phyloP scores from a whole-genome alignment of 2,113 vertebrate genomes.

The Podarcis muralis region DNA sequence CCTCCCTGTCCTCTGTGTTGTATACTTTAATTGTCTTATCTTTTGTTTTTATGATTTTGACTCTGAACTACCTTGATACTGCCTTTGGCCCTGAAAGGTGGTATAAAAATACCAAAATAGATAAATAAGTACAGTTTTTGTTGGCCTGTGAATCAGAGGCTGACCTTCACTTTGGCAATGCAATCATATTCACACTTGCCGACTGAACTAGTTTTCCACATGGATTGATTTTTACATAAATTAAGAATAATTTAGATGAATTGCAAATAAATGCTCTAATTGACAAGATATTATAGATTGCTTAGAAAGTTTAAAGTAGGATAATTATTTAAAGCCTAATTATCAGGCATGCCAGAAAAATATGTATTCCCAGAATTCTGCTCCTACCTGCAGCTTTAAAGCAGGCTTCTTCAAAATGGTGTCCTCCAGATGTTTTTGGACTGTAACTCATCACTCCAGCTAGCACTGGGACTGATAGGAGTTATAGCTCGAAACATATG shows the following conservation, averaged over 20 bases:
- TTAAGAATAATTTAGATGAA: slow-evolving; percentile 15
- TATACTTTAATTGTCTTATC: neutral
- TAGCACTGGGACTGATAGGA: no score
- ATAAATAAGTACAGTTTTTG: slow-evolving; percentile 22
- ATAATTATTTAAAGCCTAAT: neutral
- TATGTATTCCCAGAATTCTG: neutral
- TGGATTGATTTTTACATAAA: slow-evolving; percentile 19
- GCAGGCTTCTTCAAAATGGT: no score
- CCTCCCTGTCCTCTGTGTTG: neutral
- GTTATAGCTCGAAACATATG: no score
- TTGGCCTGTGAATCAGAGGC: slow-evolving; percentile 28
- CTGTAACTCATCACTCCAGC: no score
- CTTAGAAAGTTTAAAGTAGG: neutral
- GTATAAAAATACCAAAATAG: neutral
- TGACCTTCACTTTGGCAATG: slow-evolving; percentile 29
- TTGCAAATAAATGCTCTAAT: neutral
- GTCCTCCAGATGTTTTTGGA: no score
- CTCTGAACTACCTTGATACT: neutral
- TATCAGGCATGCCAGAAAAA: fast-evolving
- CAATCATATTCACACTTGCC: neutral
- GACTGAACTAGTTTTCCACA: slow-evolving; percentile 3
- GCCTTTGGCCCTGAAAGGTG: neutral
- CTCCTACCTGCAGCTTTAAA: neutral
- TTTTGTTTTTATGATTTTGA: neutral
- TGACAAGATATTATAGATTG: neutral